phyloP scores from a whole-genome alignment of 1,140 invertebrate species.

The Papilio xuthus region DNA sequence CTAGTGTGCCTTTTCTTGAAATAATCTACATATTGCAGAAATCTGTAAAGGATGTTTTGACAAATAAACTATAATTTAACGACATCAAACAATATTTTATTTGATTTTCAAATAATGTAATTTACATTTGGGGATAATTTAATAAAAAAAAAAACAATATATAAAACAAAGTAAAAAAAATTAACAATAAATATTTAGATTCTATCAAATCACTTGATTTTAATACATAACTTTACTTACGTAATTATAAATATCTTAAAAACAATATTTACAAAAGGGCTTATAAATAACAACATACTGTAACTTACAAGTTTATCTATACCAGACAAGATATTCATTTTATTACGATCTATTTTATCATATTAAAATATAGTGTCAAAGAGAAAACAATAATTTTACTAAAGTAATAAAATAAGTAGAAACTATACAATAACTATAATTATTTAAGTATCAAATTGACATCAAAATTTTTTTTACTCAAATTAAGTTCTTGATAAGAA shows the following conservation, averaged over 20 bases:
- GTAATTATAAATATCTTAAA: no score
- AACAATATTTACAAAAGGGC: not conserved
- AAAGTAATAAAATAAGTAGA: no score
- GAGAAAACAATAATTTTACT: no score
- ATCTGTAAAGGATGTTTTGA: not conserved
- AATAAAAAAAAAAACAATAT: no score
- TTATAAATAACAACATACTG: not conserved
- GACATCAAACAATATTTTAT: constrained; percentile 1
- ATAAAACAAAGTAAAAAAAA: no score
- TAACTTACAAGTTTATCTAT: not conserved
- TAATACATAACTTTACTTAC: not conserved
- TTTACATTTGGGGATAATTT: not conserved
- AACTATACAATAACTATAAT: no score
- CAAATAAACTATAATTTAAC: not conserved
- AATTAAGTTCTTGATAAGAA: not conserved
- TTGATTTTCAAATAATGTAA: not conserved
- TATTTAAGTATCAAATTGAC: no score
- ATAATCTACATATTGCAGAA: no score
- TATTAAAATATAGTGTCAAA: no score
- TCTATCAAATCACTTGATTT: not conserved
- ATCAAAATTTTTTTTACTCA: not conserved
- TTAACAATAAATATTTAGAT: not conserved
- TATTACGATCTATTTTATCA: no score
- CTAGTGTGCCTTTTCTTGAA: no score
- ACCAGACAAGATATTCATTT: not conserved